Evolutionary conservation across 2,888 invertebrate species (phyloP).

Genomic region (Drosophila koepferae): DNA sequence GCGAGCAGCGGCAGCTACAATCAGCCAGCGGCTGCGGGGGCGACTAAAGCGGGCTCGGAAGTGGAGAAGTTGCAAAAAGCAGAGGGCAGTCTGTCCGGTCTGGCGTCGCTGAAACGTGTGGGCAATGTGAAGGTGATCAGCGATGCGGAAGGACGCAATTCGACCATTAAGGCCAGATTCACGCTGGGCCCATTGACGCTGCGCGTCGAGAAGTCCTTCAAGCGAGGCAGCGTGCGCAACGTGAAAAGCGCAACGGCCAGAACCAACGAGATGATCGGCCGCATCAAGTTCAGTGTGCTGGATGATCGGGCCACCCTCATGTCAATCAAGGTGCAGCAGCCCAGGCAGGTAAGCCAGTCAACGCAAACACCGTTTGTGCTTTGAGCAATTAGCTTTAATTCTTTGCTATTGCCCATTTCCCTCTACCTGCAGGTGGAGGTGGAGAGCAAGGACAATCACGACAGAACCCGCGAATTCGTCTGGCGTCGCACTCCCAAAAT

Average conservation of each 20-base stretch:
- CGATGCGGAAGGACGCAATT: slow-evolving; percentile 89
- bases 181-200: slow-evolving; percentile 92
- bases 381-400: slow-evolving; percentile 57
- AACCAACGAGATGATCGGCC: slow-evolving; percentile 94
- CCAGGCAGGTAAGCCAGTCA: slow-evolving; percentile 89
- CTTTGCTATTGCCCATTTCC: slow-evolving; percentile 7
- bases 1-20: slow-evolving; percentile 74
- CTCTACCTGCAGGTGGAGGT: slow-evolving; percentile 89
- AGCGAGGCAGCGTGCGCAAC: slow-evolving; percentile 92
- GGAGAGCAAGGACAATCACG: slow-evolving; percentile 92
- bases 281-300: slow-evolving; percentile 91
- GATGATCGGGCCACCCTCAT: slow-evolving; percentile 93
- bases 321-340: slow-evolving; percentile 93
- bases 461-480: slow-evolving; percentile 92
- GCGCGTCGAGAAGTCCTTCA: slow-evolving; percentile 88
- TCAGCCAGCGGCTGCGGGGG: slow-evolving; percentile 62
- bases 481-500: slow-evolving; percentile 94
- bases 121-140: slow-evolving; percentile 93
- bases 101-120: slow-evolving; percentile 91
- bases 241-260: slow-evolving; percentile 94
- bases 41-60: slow-evolving; percentile 54
- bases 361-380: slow-evolving; percentile 10
- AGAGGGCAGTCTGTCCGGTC: slow-evolving; percentile 92
- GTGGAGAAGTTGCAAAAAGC: slow-evolving; percentile 86
- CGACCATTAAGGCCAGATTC: slow-evolving; percentile 93